Base-by-base conservation (phyloP, 2,113 vertebrate genomes). In the Alligator mississippiensis region DNA sequence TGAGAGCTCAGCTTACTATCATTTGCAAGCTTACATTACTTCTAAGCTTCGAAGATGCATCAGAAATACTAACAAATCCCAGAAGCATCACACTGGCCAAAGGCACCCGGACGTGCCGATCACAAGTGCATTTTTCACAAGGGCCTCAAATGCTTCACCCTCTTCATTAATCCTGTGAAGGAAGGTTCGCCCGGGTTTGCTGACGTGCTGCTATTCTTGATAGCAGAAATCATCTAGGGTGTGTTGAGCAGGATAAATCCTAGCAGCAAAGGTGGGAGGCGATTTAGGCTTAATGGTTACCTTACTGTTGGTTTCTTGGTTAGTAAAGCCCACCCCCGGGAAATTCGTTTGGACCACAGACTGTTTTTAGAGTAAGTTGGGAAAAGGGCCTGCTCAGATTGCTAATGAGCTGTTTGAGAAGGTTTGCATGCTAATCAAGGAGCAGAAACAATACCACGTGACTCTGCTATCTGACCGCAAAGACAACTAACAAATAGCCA, bases 11-110 rank as follows among this genome's bases (percentile, higher is more conserved):
- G 15, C 28, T 60, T 60, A 47, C 61, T 80, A 16, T 2, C 24
- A n/a, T 92, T 76, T 54, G n/a, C 62, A 2, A 0, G 4, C 57
- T 70, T 57, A 80, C 0, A 1, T 0, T 21, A 72, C 22, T 17
- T 38, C 17, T 34, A 34, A 47, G 47, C 47, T 47, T 47, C 9
- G 47, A 7, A 47, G 47, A 47, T 47, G 47, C 47, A 47, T 47
- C 47, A 47, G 9, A 47, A 47, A 47, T 47, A 47, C 47, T 47
- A 47, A 47, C 6, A 8, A 47, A 9, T 9, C 47, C 47, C 47
- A 47, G 47, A 47, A 47, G 47, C 47, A 47, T 47, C 47, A 47
- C 47, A 47, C 9, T 47, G 9, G 47, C 47, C 47, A 47, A 47
- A 47, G 47, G 47, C 38, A 47, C 47, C 47, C 9, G 47, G 47